Evolutionary conservation across 2,113 vertebrate genomes (phyloP).

Genomic region (Gadus macrocephalus): DNA sequence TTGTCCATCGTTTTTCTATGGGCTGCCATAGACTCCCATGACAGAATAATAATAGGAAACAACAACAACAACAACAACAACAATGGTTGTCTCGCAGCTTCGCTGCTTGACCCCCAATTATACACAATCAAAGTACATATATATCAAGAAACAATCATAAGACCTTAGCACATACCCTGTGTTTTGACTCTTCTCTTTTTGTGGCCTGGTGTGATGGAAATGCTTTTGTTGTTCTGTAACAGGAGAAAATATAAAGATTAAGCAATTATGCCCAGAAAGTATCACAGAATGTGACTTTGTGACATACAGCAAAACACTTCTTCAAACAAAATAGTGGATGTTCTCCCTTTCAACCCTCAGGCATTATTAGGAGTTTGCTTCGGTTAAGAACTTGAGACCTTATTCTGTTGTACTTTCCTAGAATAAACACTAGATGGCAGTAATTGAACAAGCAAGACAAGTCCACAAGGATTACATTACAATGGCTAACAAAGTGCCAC

Average conservation of each 20-base stretch:
- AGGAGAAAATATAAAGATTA: conserved; percentile 24
- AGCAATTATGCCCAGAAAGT: not conserved
- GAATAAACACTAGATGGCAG: conserved; percentile 63
- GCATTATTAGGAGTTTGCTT: not conserved
- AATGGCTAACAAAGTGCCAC: conserved; percentile 6
- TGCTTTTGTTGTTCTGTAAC: conserved; percentile 51
- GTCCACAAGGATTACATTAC: not conserved
- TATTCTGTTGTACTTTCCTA: conserved; percentile 8
- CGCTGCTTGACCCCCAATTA: not conserved
- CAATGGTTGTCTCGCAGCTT: no score
- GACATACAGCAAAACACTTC: not conserved
- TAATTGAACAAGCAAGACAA: conserved; percentile 27
- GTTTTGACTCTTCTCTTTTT: conserved; percentile 42
- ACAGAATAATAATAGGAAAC: no score
- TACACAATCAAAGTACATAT: not conserved
- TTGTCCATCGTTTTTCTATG: no score
- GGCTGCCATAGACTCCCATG: no score
- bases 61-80: no score
- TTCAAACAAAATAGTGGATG: not conserved
- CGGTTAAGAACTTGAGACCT: not conserved
- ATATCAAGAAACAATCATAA: not conserved
- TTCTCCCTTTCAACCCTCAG: not conserved
- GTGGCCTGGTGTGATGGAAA: conserved; percentile 36
- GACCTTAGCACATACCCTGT: conserved; percentile 54
- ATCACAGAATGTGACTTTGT: not conserved